These are phyloP conservation scores for Perca flavescens DNA, from an alignment of 2,113 vertebrate species.

Conservation along the genomic window DNA sequence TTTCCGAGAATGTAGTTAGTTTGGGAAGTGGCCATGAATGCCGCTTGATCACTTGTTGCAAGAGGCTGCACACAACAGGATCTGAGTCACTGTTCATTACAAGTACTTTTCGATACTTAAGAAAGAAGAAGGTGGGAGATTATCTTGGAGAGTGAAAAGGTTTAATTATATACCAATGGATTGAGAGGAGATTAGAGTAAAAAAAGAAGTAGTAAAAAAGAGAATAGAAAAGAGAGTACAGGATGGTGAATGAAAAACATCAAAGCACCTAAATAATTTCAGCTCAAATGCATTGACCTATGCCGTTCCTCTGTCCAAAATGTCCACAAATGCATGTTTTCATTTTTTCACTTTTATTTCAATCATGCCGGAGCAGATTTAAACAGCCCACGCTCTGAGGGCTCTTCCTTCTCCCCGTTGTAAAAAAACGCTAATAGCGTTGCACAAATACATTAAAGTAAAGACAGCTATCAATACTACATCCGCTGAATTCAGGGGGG, in stretches of 20 bases:
- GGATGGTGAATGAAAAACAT: too few species aligned
- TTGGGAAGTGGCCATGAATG: constrained; percentile 6
- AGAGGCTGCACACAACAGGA: background rate
- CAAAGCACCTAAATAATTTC: too few species aligned
- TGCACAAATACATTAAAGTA: constrained; percentile 9
- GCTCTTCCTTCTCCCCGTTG: fast-evolving
- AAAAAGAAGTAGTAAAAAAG: too few species aligned
- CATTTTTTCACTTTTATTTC: background rate
- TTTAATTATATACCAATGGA: too few species aligned
- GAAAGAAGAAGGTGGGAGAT: too few species aligned
- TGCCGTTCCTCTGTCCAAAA: background rate
- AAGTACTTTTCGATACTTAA: too few species aligned
- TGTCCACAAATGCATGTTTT: background rate
- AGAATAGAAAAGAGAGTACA: too few species aligned
- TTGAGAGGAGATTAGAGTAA: too few species aligned
- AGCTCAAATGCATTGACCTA: background rate
- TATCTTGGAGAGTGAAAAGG: too few species aligned
- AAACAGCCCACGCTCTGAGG: background rate
- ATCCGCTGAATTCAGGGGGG: constrained; percentile 6
- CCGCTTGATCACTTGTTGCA: background rate
- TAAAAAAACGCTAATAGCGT: constrained; percentile 28
- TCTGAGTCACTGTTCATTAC: background rate
- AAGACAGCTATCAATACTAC: constrained; percentile 32
- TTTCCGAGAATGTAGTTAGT: background rate
- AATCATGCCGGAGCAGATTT: background rate